phyloP scores from a whole-genome alignment of 2,797 vertebrate genomes.

The Hyperoplus immaculatus region DNA sequence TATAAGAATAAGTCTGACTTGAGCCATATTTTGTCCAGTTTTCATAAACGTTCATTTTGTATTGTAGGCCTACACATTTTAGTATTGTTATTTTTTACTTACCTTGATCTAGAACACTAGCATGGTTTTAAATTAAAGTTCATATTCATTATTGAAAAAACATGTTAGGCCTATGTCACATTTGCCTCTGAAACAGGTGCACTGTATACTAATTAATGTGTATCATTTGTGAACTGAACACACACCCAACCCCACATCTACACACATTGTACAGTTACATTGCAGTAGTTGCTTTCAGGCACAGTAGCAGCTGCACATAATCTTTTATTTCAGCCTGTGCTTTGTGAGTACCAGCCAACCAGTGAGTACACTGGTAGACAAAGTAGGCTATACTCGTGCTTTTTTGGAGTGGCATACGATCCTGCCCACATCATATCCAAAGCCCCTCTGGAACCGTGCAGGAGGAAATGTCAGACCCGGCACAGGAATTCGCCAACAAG shows the following conservation, averaged over 20 bases:
- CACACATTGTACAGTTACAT: slow-evolving; percentile 48
- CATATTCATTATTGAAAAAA: not conserved
- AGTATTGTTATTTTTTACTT: not conserved
- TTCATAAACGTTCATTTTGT: not conserved
- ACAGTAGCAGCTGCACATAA: slow-evolving; percentile 78
- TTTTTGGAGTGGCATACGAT: slow-evolving; percentile 67
- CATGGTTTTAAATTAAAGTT: not conserved
- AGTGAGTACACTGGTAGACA: slow-evolving; percentile 57
- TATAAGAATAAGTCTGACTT: no score
- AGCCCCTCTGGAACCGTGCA: slow-evolving; percentile 48
- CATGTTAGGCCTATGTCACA: not conserved
- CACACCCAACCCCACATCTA: slow-evolving; percentile 33
- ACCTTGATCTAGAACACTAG: not conserved
- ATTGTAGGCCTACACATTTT: not conserved
- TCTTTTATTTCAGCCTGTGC: slow-evolving; percentile 65
- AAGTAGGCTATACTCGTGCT: slow-evolving; percentile 56
- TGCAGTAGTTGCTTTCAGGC: slow-evolving; percentile 58
- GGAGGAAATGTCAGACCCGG: slow-evolving; percentile 91
- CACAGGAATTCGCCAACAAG: slow-evolving; percentile 87
- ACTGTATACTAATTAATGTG: slow-evolving; percentile 2
- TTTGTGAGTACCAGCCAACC: slow-evolving; percentile 62
- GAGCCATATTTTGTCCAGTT: not conserved
- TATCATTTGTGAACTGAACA: slow-evolving; percentile 20
- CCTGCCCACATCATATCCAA: slow-evolving; percentile 60
- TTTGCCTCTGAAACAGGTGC: not conserved